Evolutionary conservation across 2,888 invertebrate species (phyloP).

Genomic region (Tenthredo amoena): DNA sequence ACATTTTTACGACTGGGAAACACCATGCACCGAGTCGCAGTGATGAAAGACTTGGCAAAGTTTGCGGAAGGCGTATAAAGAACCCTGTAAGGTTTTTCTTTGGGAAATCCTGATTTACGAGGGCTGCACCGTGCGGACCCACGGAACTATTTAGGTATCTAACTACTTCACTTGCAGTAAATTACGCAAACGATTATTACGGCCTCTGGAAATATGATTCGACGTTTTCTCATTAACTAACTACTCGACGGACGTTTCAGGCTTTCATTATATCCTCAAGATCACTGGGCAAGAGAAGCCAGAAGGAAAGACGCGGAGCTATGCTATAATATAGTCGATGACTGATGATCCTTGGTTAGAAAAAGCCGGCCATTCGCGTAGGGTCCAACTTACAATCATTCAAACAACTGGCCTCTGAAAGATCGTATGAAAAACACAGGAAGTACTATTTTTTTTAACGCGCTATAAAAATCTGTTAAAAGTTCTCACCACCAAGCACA

Average conservation of each 20-base stretch:
- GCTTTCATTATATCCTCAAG: neutral
- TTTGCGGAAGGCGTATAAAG: conserved; percentile 20
- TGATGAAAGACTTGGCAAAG: neutral
- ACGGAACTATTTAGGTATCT: neutral
- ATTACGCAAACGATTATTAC: conserved; percentile 47
- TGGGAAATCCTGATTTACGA: conserved; percentile 20
- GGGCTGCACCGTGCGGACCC: neutral
- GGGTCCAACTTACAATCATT: neutral
- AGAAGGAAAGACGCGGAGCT: neutral
- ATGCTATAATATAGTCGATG: conserved; percentile 16
- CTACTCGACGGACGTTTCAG: neutral
- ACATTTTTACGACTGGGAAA: conserved; percentile 25
- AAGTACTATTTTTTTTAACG: conserved; percentile 4
- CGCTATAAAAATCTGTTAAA: conserved; percentile 39
- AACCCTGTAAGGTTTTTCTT: conserved; percentile 13
- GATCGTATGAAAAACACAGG: conserved; percentile 32
- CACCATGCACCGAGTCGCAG: neutral
- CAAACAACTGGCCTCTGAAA: conserved; percentile 26
- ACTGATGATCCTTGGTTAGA: conserved; percentile 38
- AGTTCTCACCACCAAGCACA: conserved; percentile 42
- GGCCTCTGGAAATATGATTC: conserved; percentile 9
- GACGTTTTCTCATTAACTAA: neutral
- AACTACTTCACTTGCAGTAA: conserved; percentile 15
- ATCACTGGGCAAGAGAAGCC: neutral
- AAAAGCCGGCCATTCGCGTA: conserved; percentile 4